Conservation (phyloP, 2,888 invertebrate genomes). For the Rhaphigaster nebulosa region DNA sequence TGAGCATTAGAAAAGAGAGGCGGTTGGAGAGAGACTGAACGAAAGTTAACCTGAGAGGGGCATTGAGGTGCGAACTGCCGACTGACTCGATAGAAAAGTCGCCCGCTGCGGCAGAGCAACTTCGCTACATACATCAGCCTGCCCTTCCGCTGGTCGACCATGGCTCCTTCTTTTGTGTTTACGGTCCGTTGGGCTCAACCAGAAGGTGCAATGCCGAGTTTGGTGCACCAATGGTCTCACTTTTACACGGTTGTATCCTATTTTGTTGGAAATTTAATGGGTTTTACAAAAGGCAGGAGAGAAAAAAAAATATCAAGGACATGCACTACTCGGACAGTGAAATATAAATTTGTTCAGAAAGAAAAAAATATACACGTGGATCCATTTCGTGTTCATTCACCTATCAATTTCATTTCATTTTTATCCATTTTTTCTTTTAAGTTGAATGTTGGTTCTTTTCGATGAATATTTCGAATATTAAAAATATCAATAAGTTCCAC, state of each 20-base stretch:
- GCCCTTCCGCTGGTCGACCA: not conserved
- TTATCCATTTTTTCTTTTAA: not conserved
- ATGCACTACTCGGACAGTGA: not conserved
- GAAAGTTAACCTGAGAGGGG: not conserved
- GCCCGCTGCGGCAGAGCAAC: not conserved
- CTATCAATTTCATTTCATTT: not conserved
- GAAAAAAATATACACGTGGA: no score
- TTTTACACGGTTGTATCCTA: not conserved
- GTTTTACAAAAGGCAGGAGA: not conserved
- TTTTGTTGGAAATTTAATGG: not conserved
- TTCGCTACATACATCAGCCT: not conserved
- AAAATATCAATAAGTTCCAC: no score
- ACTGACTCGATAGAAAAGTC: constrained; percentile 4
- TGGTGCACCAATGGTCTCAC: not conserved
- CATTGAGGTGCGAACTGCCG: constrained; percentile 28
- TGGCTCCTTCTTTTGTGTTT: constrained; percentile 8
- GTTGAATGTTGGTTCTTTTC: not conserved
- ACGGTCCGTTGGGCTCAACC: not conserved
- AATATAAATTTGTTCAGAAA: not conserved
- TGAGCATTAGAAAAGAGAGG: not conserved
- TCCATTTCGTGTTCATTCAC: not conserved
- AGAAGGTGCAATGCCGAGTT: not conserved
- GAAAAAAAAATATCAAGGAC: not conserved
- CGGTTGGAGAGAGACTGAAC: not conserved
- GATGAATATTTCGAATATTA: no score